Conservation (phyloP, 2,797 vertebrate genomes). For the Fratercula arctica region DNA sequence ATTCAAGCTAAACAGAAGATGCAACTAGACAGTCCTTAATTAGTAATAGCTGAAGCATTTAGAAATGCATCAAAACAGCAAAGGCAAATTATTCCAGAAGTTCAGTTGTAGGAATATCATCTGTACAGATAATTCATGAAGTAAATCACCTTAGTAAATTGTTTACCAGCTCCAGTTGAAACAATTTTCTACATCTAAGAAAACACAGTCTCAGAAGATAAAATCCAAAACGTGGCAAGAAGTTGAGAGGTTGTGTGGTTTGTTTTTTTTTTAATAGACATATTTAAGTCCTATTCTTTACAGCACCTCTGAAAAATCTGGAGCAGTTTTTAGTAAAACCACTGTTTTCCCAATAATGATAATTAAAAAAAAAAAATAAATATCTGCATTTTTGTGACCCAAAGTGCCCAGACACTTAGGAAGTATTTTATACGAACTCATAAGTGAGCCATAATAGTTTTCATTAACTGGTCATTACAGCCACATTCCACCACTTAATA, state of each 20-base stretch:
- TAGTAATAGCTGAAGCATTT: neutral
- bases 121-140: neutral
- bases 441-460: neutral
- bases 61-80: neutral
- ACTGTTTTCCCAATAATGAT: neutral
- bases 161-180: neutral
- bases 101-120: neutral
- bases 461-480: neutral
- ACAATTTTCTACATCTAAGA: neutral
- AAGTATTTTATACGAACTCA: neutral
- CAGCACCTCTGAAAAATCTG: neutral
- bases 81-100: neutral
- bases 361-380: neutral
- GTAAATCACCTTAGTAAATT: neutral
- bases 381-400: neutral
- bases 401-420: neutral
- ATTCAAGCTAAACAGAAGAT: neutral
- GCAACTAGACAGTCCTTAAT: neutral
- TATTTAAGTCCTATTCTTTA: neutral
- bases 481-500: neutral
- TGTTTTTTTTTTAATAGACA: neutral
- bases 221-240: neutral
- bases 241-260: neutral
- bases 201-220: neutral
- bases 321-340: neutral